Percentiles rank a stretch among this genome's conserved stretches.
Evolutionary conservation across 2,888 invertebrate species (phyloP).

Genomic region (Nomada flava): DNA sequence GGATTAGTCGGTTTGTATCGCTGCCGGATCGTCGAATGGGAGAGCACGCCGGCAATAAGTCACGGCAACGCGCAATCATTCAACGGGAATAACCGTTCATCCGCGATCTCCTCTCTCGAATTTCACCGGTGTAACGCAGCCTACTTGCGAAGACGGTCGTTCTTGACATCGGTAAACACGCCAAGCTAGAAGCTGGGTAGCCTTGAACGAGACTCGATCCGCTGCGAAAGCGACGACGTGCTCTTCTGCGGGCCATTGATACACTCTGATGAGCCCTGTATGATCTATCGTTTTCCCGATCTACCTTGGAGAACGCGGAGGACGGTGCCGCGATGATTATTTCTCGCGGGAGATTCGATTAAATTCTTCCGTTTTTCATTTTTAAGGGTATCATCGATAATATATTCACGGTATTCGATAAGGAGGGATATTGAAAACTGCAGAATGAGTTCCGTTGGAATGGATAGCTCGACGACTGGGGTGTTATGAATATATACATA

Average conservation of each 20-base stretch:
- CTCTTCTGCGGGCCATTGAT: background rate
- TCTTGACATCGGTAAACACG: slow-evolving; percentile 24
- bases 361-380: background rate
- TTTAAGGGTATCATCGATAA: background rate
- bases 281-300: background rate
- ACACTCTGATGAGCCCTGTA: background rate
- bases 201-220: slow-evolving; percentile 13
- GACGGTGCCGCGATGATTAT: background rate
- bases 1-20: background rate
- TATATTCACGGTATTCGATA: background rate
- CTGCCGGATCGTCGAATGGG: slow-evolving; percentile 7
- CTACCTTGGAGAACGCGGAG: background rate
- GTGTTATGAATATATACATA: slow-evolving; percentile 1
- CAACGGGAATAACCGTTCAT: slow-evolving; percentile 33
- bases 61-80: slow-evolving; percentile 24
- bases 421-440: background rate
- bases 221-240: slow-evolving; percentile 5
- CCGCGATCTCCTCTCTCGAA: slow-evolving; percentile 38
- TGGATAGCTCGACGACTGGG: background rate
- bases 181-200: background rate
- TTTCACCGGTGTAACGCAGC: slow-evolving; percentile 41
- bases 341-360: slow-evolving; percentile 2
- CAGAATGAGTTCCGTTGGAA: slow-evolving; percentile 13
- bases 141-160: slow-evolving; percentile 31
- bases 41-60: slow-evolving; percentile 31